Evolutionary conservation across 2,888 invertebrate species (phyloP).

Genomic region (Allophyes oxyacanthae): DNA sequence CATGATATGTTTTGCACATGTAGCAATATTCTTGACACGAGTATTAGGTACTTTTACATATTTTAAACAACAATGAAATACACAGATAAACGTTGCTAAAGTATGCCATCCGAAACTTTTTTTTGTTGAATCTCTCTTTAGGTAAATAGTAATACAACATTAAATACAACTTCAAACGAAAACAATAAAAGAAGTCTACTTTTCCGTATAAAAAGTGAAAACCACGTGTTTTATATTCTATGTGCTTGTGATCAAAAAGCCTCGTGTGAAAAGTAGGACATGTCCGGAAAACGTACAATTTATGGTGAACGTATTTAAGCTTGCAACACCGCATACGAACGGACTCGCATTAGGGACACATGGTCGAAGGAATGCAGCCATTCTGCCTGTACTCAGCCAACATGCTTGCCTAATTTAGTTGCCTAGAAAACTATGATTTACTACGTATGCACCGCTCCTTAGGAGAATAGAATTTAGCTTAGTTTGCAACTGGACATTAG

Average conservation of each 20-base stretch:
- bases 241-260: slow-evolving; percentile 35
- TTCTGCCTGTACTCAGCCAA: slow-evolving; percentile 38
- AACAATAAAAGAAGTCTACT: slow-evolving; percentile 1
- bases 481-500: too few species aligned
- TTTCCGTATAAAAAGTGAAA: slow-evolving; percentile 48
- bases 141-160: too few species aligned
- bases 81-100: too few species aligned
- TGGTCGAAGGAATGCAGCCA: slow-evolving; percentile 53
- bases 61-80: too few species aligned
- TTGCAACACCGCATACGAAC: slow-evolving; percentile 51
- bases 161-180: too few species aligned
- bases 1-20: too few species aligned
- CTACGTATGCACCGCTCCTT: slow-evolving; percentile 34
- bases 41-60: too few species aligned
- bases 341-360: slow-evolving; percentile 46
- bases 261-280: slow-evolving; percentile 41
- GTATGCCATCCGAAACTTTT: too few species aligned
- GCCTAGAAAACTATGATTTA: slow-evolving; percentile 41
- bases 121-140: too few species aligned
- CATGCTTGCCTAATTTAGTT: slow-evolving; percentile 48
- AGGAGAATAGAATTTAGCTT: slow-evolving; percentile 14
- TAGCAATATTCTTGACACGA: too few species aligned
- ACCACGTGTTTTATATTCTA: slow-evolving; percentile 34
- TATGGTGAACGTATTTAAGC: slow-evolving; percentile 43
- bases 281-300: slow-evolving; percentile 46